A percentile compares a stretch with the other conserved stretches of the same genome.
Conservation (phyloP, 2,888 invertebrate species). For the Crocallis elinguaria region DNA sequence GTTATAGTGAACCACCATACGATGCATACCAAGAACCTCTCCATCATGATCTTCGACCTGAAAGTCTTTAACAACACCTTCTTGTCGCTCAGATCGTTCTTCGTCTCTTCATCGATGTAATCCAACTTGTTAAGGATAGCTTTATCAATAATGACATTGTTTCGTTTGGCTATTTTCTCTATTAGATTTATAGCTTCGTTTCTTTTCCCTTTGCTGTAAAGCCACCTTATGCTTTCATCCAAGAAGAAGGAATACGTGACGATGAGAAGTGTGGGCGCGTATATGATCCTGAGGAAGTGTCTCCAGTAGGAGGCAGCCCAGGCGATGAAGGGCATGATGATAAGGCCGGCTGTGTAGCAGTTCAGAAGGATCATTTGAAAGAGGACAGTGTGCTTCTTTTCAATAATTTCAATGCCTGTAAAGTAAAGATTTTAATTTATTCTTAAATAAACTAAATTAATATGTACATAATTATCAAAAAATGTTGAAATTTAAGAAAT, state of each 20-base stretch:
- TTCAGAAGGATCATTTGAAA: slow-evolving; percentile 77
- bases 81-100: slow-evolving; percentile 54
- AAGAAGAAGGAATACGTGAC: slow-evolving; percentile 70
- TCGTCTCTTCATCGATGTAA: slow-evolving; percentile 60
- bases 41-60: slow-evolving; percentile 72
- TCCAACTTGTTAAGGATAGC: slow-evolving; percentile 59
- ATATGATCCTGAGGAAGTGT: slow-evolving; percentile 70
- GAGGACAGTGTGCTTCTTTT: slow-evolving; percentile 69
- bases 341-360: slow-evolving; percentile 72
- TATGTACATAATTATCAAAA: too few species aligned
- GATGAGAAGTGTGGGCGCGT: slow-evolving; percentile 72
- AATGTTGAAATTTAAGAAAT: too few species aligned
- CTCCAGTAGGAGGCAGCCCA: slow-evolving; percentile 78
- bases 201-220: slow-evolving; percentile 73
- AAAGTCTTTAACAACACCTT: slow-evolving; percentile 70
- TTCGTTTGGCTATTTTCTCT: slow-evolving; percentile 69
- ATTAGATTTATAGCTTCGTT: slow-evolving; percentile 63
- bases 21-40: slow-evolving; percentile 71
- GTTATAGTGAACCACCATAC: slow-evolving; percentile 81
- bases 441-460: not conserved
- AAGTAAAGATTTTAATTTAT: not conserved
- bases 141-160: slow-evolving; percentile 61
- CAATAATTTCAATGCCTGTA: slow-evolving; percentile 76
- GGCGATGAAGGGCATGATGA: slow-evolving; percentile 73
- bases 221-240: slow-evolving; percentile 78